These are phyloP conservation scores for Delphinapterus leucas DNA, from an alignment of 2,113 vertebrate genomes.

Conservation along the genomic window DNA sequence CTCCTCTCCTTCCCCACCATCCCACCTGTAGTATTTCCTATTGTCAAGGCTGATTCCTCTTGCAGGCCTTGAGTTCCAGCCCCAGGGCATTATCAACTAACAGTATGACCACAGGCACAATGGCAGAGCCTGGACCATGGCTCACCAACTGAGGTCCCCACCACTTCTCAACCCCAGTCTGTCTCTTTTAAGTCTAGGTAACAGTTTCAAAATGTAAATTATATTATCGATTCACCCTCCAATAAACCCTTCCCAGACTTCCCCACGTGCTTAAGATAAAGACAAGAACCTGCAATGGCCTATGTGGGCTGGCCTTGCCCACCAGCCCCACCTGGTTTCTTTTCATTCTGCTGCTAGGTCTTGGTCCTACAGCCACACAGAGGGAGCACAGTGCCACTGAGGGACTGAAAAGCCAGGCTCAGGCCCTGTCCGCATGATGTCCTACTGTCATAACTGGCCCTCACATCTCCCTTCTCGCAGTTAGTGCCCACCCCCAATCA, in stretches of 20 bases:
- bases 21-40: neutral
- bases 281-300: accelerated
- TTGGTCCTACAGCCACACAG: neutral
- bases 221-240: neutral
- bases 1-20: neutral
- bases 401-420: neutral
- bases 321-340: neutral
- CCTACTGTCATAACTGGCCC: neutral
- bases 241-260: neutral
- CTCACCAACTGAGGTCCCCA: neutral
- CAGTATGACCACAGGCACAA: neutral
- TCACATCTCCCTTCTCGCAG: neutral
- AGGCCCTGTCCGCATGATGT: accelerated
- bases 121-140: too few species aligned
- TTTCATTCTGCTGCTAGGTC: neutral
- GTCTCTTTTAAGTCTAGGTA: neutral
- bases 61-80: neutral
- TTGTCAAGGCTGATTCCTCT: neutral
- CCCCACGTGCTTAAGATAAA: neutral
- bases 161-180: accelerated
- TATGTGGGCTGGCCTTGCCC: neutral
- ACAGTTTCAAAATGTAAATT: neutral
- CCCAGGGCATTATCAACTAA: neutral
- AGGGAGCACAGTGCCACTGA: neutral
- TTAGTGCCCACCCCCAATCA: too few species aligned